phyloP scores from a whole-genome alignment of 2,113 vertebrate genomes.

The Anser cygnoides region DNA sequence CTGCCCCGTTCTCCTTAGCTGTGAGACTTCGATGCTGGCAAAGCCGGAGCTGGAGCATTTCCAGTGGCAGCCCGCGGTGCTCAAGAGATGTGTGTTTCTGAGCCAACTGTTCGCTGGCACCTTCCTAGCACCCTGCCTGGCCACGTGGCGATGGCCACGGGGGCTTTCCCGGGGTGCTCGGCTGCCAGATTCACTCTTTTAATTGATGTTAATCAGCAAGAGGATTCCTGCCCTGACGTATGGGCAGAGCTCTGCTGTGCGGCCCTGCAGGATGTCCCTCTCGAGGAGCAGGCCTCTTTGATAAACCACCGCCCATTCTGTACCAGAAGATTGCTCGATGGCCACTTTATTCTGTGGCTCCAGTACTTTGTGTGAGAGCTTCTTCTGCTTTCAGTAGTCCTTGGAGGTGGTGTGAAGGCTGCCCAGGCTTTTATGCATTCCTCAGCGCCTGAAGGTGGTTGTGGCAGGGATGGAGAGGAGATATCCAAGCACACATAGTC shows the following conservation, averaged over 20 bases:
- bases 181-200: neutral
- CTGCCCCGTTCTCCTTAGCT: accelerated
- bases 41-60: neutral
- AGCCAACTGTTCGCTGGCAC: neutral
- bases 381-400: too few species aligned
- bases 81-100: neutral
- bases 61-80: too few species aligned
- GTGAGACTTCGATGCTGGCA: neutral
- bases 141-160: neutral
- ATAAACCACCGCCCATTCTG: too few species aligned
- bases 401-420: too few species aligned
- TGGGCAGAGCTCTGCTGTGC: neutral
- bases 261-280: neutral
- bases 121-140: neutral
- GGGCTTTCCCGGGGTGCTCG: neutral
- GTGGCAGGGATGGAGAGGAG: too few species aligned
- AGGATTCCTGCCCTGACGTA: neutral
- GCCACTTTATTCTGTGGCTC: too few species aligned
- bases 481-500: too few species aligned
- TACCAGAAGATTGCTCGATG: too few species aligned
- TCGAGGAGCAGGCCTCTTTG: neutral
- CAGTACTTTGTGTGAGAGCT: too few species aligned
- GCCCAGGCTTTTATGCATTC: too few species aligned
- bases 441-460: too few species aligned
- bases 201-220: neutral